Percentiles rank a stretch among this genome's conserved stretches.
These are phyloP conservation scores for Esox masquinongy DNA, from an alignment of 2,797 vertebrate genomes.

Conservation along the genomic window DNA sequence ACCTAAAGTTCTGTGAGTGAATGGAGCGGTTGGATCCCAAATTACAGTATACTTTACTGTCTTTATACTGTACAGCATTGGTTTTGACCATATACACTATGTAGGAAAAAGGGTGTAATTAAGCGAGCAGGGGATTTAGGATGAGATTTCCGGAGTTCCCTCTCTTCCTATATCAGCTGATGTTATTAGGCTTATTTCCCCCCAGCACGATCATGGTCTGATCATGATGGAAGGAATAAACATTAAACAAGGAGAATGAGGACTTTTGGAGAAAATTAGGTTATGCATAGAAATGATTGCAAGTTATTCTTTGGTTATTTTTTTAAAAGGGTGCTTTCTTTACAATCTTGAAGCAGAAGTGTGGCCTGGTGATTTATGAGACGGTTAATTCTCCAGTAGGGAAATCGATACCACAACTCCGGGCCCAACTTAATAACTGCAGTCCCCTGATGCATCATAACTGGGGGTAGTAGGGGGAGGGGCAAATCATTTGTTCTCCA, in stretches of 20 bases:
- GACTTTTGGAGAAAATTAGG: background rate
- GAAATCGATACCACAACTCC: background rate
- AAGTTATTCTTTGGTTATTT: background rate
- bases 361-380: background rate
- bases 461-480: background rate
- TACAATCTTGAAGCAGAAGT: background rate
- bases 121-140: background rate
- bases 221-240: background rate
- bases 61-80: background rate
- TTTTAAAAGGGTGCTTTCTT: background rate
- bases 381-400: slow-evolving; percentile 1
- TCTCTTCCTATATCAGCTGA: background rate
- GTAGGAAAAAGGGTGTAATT: background rate
- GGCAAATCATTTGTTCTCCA: background rate
- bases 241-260: background rate
- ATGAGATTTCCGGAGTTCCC: background rate
- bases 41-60: background rate
- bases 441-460: background rate
- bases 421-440: background rate
- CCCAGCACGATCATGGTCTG: background rate
- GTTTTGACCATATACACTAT: background rate
- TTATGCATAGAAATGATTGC: background rate
- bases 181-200: background rate
- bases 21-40: background rate
- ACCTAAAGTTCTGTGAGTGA: background rate